A percentile compares a stretch with the other conserved stretches of the same genome.
Conservation (phyloP, 2,113 vertebrate genomes). For the Upupa epops region DNA sequence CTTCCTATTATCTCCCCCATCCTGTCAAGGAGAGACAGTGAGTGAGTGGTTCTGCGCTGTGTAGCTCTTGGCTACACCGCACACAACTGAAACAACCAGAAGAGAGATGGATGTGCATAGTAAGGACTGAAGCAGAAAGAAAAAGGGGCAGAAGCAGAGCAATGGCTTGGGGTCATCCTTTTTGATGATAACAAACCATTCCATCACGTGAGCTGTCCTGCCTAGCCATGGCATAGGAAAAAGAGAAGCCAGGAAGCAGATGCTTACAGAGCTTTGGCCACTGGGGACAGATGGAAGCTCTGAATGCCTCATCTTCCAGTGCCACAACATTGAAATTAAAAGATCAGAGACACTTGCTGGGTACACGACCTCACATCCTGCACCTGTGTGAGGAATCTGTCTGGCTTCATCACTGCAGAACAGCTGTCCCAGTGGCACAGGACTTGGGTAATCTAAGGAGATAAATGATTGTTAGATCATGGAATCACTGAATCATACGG, state of each 20-base stretch:
- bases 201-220: not conserved
- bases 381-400: not conserved
- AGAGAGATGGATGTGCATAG: not conserved
- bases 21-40: not conserved
- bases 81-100: not conserved
- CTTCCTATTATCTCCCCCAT: not conserved
- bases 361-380: not conserved
- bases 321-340: not conserved
- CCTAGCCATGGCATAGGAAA: not conserved
- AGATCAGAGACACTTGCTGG: not conserved
- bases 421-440: not conserved
- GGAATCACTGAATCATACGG: too few species aligned
- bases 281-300: not conserved
- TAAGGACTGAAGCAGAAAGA: not conserved
- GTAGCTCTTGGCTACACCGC: not conserved
- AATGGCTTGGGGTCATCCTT: not conserved
- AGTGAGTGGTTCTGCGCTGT: not conserved
- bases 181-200: not conserved
- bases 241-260: not conserved
- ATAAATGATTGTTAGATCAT: not conserved
- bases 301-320: too few species aligned
- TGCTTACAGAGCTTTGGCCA: not conserved
- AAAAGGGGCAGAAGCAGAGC: not conserved
- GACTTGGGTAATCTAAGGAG: not conserved
- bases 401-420: not conserved